Evolutionary conservation across 2,113 vertebrate genomes (phyloP).

Genomic region (Myotis brandtii): DNA sequence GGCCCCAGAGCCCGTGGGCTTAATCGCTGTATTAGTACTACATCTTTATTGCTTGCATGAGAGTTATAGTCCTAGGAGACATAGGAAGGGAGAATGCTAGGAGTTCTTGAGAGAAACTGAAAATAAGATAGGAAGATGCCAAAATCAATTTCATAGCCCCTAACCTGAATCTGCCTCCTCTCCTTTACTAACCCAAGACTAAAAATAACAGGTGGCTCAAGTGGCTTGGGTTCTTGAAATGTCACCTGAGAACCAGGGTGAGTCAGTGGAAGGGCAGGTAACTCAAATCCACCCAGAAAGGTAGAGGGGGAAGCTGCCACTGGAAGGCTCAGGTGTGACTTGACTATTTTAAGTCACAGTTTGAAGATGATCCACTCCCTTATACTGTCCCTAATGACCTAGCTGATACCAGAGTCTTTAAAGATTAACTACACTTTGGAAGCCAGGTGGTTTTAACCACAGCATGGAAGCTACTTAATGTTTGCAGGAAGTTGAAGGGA

Average conservation of each 20-base stretch:
- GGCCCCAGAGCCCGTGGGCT: background rate
- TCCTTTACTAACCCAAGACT: conserved; percentile 31
- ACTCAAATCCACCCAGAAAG: conserved; percentile 68
- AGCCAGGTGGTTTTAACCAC: background rate
- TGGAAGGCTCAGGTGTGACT: conserved; percentile 66
- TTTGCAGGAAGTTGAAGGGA: conserved; percentile 39
- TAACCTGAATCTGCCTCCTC: conserved; percentile 14
- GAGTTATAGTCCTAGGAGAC: background rate
- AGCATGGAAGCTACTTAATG: background rate
- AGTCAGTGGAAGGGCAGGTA: conserved; percentile 60
- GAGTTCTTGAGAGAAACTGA: background rate
- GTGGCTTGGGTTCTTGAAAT: conserved; percentile 56
- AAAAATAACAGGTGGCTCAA: conserved; percentile 68
- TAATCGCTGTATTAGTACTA: background rate
- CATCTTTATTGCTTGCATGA: background rate
- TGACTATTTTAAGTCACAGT: conserved; percentile 73
- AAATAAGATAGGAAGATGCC: background rate
- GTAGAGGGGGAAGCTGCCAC: background rate
- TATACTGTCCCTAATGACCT: conserved; percentile 37
- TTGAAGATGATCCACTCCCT: conserved; percentile 67
- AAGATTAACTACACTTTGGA: conserved; percentile 61
- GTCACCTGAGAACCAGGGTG: conserved; percentile 68
- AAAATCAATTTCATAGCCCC: conserved; percentile 21
- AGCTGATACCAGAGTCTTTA: conserved; percentile 43
- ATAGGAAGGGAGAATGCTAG: background rate